These are phyloP conservation scores for Luscinia megarhynchos DNA, from an alignment of 2,797 vertebrate genomes.

Conservation along the genomic window DNA sequence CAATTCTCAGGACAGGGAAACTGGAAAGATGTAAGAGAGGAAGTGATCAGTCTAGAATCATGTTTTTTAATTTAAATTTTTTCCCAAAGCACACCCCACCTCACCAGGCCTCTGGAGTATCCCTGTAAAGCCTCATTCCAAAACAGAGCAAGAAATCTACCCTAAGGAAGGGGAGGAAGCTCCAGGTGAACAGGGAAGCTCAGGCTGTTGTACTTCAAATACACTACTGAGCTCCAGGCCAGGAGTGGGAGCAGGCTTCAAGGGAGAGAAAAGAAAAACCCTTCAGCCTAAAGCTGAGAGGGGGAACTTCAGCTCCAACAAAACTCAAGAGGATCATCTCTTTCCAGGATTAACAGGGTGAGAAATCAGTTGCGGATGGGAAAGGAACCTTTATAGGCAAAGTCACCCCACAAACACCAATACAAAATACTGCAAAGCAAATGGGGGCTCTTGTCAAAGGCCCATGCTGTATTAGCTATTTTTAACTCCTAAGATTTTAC, in stretches of 20 bases:
- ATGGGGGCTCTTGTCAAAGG: background rate
- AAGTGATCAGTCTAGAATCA: background rate
- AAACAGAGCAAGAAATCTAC: background rate
- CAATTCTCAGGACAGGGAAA: background rate
- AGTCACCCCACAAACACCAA: background rate
- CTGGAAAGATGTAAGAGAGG: background rate
- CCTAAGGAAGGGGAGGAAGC: background rate
- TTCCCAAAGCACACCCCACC: background rate
- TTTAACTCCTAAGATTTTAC: background rate
- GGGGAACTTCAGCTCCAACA: background rate
- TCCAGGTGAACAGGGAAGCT: background rate
- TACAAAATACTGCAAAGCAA: background rate
- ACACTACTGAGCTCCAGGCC: background rate
- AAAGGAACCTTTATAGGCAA: background rate
- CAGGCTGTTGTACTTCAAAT: background rate
- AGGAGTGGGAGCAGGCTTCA: background rate
- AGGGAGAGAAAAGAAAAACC: background rate
- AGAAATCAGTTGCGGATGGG: background rate
- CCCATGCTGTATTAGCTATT: background rate
- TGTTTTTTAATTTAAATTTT: fast-evolving
- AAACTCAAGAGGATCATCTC: background rate
- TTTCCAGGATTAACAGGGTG: background rate
- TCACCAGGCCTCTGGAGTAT: background rate
- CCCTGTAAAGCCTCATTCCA: background rate
- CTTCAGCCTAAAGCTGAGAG: conserved; percentile 12